These are phyloP conservation scores for Theristicus caerulescens DNA, from an alignment of 2,113 vertebrate genomes.

Conservation along the genomic window DNA sequence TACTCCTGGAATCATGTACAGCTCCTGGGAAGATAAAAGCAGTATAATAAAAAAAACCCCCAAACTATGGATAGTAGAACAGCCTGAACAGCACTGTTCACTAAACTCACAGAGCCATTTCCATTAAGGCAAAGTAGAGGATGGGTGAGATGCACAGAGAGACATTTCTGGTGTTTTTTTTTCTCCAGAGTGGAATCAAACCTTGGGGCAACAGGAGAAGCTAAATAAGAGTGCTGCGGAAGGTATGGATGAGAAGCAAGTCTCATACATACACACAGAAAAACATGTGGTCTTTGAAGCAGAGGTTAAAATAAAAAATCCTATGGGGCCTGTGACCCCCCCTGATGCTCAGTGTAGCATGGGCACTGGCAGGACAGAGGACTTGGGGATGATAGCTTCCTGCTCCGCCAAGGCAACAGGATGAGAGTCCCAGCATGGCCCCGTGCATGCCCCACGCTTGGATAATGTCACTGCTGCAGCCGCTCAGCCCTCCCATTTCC, in stretches of 20 bases:
- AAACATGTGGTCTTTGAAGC: background rate
- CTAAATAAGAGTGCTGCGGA: background rate
- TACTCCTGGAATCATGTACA: background rate
- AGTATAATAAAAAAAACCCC: background rate
- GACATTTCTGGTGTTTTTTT: background rate
- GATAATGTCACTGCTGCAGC: constrained; percentile 14
- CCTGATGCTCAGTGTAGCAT: background rate
- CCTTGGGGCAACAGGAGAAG: background rate
- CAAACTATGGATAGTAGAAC: background rate
- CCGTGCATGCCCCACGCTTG: background rate
- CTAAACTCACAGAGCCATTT: background rate
- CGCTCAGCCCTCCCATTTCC: constrained; percentile 54
- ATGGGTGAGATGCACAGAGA: background rate
- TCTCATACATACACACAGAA: background rate
- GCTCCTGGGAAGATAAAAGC: background rate
- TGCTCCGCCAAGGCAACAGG: constrained; percentile 41
- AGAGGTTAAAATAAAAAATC: background rate
- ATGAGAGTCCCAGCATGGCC: constrained; percentile 40
- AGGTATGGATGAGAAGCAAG: background rate
- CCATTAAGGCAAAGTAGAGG: background rate
- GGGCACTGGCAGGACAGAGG: background rate
- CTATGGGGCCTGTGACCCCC: background rate
- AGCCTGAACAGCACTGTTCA: background rate
- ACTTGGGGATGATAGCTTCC: background rate
- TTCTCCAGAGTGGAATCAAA: background rate